Base-by-base conservation (phyloP, 2,797 vertebrate genomes). In the Melanotaenia nigrans region DNA sequence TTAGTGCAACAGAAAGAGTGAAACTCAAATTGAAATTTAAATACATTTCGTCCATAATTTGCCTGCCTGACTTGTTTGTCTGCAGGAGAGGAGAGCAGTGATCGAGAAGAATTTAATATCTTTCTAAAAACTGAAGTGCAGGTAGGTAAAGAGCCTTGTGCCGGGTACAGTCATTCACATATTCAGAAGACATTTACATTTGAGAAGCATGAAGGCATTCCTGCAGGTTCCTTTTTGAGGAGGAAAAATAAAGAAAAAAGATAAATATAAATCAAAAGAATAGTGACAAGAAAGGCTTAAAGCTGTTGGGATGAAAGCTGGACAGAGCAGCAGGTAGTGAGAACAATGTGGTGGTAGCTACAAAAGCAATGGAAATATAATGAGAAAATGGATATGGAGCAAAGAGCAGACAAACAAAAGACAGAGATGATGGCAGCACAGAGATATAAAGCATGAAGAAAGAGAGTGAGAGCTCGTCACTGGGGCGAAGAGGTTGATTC, bases 11-110 rank as follows among this genome's bases (percentile, higher is more conserved):
- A 38, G 40, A 71, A 75, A 85, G 75, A 81, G 62, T 84, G 71
- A 67, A 85, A 84, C 65, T 77, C 20, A 70, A 49, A 59, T 81
- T 75, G 73, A 73, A 85, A 54, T 85, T 87, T 85, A 77, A 85
- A 87, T 67, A 68, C 68, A 32, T 73, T 82, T 83, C 3, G 3
- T 68, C 55, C 65, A 4, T 58, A 72, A 38, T 67, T n/a, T 71
- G 42, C 61, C 64, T 28, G 55, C 69, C 63, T 24, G 54, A 67
- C 53, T 53, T 42, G 40, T 56, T 65, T 66, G 28, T 57, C 36
- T 45, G 53, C 4, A 28, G 24, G 32, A 61, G 35, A 61, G 47
- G 32, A 58, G 33, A 51, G 30, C 54, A 42, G 14, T n/a, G 49
- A 68, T 38, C 1, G 30, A 53, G 51, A 61, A 66, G 49, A 75